Percentiles rank a stretch among this genome's conserved stretches.
Conservation (phyloP, 2,797 vertebrate genomes). For the Pseudochirops cupreus region DNA sequence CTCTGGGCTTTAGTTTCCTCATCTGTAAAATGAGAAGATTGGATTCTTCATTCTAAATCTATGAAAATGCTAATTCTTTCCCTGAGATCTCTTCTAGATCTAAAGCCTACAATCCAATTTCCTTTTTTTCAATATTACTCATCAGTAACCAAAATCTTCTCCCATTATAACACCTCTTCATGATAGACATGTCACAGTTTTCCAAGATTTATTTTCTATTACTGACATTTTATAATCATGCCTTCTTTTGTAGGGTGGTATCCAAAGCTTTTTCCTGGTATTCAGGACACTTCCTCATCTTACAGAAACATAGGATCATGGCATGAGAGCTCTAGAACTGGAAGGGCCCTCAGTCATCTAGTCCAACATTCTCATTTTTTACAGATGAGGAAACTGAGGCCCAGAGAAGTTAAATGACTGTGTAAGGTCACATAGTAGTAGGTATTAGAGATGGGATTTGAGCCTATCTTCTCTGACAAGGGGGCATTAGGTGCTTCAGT, state of each 20-base stretch:
- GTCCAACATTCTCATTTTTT: not conserved
- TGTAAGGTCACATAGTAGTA: not conserved
- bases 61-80: not conserved
- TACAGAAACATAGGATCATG: not conserved
- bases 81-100: not conserved
- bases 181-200: not conserved
- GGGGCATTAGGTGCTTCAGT: not conserved
- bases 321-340: not conserved
- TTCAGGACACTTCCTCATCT: not conserved
- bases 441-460: not conserved
- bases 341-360: not conserved
- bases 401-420: not conserved
- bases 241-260: not conserved
- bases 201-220: not conserved
- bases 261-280: not conserved
- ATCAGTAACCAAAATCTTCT: constrained; percentile 3
- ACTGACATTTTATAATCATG: not conserved
- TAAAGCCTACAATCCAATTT: not conserved
- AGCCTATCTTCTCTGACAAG: not conserved
- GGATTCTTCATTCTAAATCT: not conserved
- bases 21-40: not conserved
- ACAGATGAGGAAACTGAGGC: not conserved
- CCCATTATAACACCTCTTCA: not conserved
- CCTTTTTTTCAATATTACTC: not conserved
- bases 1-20: not conserved